Base-by-base conservation (phyloP, 2,113 vertebrate species). In the Prinia subflava region DNA sequence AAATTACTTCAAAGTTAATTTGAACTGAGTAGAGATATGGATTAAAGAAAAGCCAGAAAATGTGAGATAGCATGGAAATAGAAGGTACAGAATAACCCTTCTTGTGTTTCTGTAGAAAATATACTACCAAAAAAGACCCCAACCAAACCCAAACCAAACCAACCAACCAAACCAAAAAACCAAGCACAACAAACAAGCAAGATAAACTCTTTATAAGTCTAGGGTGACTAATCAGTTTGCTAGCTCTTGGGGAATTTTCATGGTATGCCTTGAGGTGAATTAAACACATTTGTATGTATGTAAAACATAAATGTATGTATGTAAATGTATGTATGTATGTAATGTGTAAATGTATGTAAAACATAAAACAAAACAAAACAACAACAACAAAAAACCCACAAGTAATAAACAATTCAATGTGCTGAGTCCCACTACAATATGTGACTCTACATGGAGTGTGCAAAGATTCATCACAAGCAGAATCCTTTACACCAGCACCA, bases 41-140 rank as follows among this genome's bases (percentile, higher is more conserved):
- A 79, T 79, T 86, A 14, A 63, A 13, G 3, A 31, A 79, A 82
- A 94, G 30, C 1, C 30, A 78, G 65, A 82, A 83, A 65, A 57
- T 35, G 3, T 62, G 23, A 41, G 13, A 65, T 37, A 63, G 4
- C 7, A 35, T 50, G 31, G 47, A 88, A 67, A 7, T 50, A 46
- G 25, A 88, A 85, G 37, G 24, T 53, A 11, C 6, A 25, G 17
- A 70, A 50, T 76, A 74, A 46, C 21, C 3, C 4, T 84, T 63
- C 17, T 68, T 75, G 18, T 33, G 12, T 71, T 90, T 75, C 31
- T 75, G 4, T 49, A n/a, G 37, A 35, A 85, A 68, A 67, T 37
- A 64, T 10, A 41, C 7, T 49, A 18, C 0, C 0, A 19, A 62
- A 46, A 39, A 33, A 44, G 23, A 4, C 2, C 1, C 24, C 6